Base-by-base conservation (phyloP, 2,888 invertebrate species). In the Ametastegia equiseti region DNA sequence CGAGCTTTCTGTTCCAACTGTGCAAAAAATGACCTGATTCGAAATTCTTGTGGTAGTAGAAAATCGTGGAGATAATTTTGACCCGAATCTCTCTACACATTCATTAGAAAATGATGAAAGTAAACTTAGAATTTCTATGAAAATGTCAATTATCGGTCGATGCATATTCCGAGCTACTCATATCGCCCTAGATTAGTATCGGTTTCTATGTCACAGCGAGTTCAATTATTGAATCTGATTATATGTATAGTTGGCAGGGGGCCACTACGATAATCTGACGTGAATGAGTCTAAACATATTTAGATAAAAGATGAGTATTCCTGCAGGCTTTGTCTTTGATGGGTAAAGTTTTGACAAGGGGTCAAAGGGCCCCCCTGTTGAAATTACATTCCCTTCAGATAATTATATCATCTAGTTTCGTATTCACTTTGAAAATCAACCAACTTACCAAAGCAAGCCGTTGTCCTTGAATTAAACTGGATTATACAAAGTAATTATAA, bases 121-220 rank as follows among this genome's bases (percentile, higher is more conserved):
- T 42, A 9, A 42, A 42, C 42, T 47, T 15, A 13, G 15, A 1
- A 47, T 47, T 15, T 47, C 11, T 4, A n/a, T 47, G 15, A 47
- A 47, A 13, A 57, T 23, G 11, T 57, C 13, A 30, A 60, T 60
- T n/a, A n/a, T 60, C 15, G 30, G 0, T 60, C 9, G 30, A 60
- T 13, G 30, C 27, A 30, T 9, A 27, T 30, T 13, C 19, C 5
- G 42, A 54, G 60, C 11, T 30, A 15, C 30, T 30, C 15, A 60
- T 1, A 30, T 60, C 30, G 60, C 30, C 1, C 30, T 60, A 5
- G 23, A 5, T 30, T 60, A 36, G 1, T 39, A 19, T 19, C 2
- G 39, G 85, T 85, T 87, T 87, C 87, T 87, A 84, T 87, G 86
- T 86, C 86, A 86, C 84, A 39, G 85, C 82, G 87, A 88, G 87